Conservation (phyloP, 2,113 vertebrate species). For the Ellobius talpinus region DNA sequence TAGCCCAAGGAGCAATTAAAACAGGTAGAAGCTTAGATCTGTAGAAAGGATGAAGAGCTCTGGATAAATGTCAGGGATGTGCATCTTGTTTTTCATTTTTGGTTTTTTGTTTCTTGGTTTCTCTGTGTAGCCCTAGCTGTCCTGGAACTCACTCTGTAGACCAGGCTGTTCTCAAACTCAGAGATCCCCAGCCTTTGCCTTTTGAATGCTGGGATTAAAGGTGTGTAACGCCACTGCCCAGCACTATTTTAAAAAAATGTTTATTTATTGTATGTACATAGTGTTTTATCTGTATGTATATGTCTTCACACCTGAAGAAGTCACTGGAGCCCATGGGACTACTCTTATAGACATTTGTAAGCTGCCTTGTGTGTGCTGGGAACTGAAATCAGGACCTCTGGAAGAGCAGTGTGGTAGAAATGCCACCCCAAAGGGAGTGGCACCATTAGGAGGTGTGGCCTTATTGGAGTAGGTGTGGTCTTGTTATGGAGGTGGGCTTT, state of each 20-base stretch:
- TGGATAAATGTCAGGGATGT: background rate
- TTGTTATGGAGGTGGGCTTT: background rate
- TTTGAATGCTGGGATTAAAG: background rate
- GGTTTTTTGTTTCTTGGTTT: background rate
- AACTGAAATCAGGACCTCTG: background rate
- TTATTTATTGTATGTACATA: background rate
- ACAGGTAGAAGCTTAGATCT: background rate
- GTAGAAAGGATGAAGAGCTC: background rate
- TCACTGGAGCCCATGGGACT: background rate
- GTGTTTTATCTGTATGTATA: background rate
- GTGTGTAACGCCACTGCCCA: background rate
- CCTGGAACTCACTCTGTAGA: background rate
- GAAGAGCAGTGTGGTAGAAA: background rate
- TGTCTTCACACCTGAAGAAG: background rate
- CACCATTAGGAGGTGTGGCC: background rate
- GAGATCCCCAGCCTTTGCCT: background rate
- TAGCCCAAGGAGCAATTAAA: background rate
- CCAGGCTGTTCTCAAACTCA: background rate
- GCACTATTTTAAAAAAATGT: background rate
- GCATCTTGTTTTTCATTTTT: background rate
- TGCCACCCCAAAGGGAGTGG: background rate
- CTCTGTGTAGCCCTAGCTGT: background rate
- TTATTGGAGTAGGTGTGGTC: background rate
- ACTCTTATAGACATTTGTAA: background rate
- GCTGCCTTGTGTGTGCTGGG: background rate